These are phyloP conservation scores for Colossoma macropomum DNA, from an alignment of 2,113 vertebrate species.

Conservation along the genomic window DNA sequence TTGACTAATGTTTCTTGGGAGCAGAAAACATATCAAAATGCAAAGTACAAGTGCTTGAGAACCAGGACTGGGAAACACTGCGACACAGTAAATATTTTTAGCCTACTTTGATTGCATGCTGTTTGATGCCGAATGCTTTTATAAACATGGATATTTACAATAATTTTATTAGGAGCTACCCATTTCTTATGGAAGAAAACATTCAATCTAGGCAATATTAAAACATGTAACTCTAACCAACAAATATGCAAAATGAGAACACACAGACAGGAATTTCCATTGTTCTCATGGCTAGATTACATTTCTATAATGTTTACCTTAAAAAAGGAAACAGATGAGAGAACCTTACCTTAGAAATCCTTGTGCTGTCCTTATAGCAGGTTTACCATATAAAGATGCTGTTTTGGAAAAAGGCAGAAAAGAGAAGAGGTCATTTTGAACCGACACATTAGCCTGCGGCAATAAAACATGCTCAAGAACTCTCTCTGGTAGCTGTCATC, in stretches of 20 bases:
- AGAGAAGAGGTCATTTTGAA: conserved; percentile 45
- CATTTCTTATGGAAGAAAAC: not conserved
- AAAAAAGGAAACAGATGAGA: not conserved
- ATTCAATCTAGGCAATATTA: not conserved
- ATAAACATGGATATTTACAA: not conserved
- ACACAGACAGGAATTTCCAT: not conserved
- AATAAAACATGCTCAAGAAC: conserved; percentile 25
- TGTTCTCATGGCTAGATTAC: not conserved
- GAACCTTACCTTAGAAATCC: conserved; percentile 77
- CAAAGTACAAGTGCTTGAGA: too few species aligned
- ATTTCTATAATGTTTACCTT: not conserved
- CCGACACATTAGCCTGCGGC: not conserved
- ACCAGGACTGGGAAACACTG: too few species aligned
- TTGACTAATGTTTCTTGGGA: too few species aligned
- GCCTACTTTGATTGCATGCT: too few species aligned
- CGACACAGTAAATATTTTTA: too few species aligned
- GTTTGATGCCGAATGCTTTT: too few species aligned
- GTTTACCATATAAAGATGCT: conserved; percentile 73
- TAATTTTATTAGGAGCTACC: not conserved
- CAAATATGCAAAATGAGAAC: not conserved
- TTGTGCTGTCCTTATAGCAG: conserved; percentile 71
- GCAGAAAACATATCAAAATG: too few species aligned
- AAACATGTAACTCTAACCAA: not conserved
- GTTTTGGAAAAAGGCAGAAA: conserved; percentile 51
- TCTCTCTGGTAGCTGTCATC: conserved; percentile 21